These are phyloP conservation scores for Pogonomyrmex barbatus DNA, from an alignment of 1,140 invertebrate species.

Conservation along the genomic window DNA sequence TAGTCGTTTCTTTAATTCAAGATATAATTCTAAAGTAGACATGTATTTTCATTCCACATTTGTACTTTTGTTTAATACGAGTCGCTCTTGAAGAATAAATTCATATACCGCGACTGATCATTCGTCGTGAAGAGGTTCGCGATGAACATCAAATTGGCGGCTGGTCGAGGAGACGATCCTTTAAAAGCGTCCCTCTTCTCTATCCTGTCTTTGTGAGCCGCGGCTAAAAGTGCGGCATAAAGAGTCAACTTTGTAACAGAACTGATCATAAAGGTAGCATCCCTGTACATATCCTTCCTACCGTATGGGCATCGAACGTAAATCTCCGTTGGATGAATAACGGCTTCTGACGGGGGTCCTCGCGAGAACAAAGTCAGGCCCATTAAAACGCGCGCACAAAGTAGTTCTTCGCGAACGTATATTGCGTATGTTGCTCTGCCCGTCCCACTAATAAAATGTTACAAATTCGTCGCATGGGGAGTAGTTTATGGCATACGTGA, in stretches of 20 bases:
- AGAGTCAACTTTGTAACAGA: slow-evolving; percentile 82
- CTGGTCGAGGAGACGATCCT: slow-evolving; percentile 39
- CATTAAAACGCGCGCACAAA: slow-evolving; percentile 83
- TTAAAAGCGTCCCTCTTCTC: slow-evolving; percentile 67
- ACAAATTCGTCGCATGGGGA: slow-evolving; percentile 83
- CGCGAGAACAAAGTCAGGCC: slow-evolving; percentile 79
- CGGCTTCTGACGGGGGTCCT: slow-evolving; percentile 74
- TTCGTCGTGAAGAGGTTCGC: slow-evolving; percentile 26
- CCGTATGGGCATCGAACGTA: slow-evolving; percentile 72
- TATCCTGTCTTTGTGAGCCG: slow-evolving; percentile 67
- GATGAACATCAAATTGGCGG: slow-evolving; percentile 15
- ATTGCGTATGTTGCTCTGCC: slow-evolving; percentile 35
- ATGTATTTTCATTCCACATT: background rate
- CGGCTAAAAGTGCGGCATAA: slow-evolving; percentile 74
- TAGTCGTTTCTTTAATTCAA: background rate
- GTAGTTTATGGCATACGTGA: slow-evolving; percentile 80
- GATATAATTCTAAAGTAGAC: background rate
- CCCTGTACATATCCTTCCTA: slow-evolving; percentile 69
- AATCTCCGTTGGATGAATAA: slow-evolving; percentile 79
- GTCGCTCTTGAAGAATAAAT: background rate
- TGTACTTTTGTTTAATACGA: slow-evolving; percentile 10
- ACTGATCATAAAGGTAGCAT: slow-evolving; percentile 83
- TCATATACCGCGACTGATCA: background rate
- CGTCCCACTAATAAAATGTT: slow-evolving; percentile 83
- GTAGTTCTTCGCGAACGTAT: slow-evolving; percentile 68